phyloP scores from a whole-genome alignment of 2,113 vertebrate genomes.

The Smithornis capensis region DNA sequence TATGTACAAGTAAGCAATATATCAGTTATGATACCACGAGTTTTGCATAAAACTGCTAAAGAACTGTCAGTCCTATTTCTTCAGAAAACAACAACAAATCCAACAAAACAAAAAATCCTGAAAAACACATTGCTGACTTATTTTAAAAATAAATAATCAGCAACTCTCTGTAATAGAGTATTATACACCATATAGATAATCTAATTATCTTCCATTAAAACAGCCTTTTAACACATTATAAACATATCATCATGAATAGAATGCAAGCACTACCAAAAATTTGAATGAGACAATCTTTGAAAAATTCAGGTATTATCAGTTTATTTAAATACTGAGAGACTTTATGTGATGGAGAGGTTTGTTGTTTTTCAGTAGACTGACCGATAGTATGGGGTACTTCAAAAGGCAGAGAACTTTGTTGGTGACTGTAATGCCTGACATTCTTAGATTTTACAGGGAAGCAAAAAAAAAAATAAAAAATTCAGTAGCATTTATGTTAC shows the following conservation, averaged over 20 bases:
- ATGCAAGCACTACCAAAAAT: neutral
- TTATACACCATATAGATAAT: neutral
- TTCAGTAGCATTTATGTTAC: neutral
- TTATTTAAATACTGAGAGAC: neutral
- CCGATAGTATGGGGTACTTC: neutral
- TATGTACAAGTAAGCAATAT: neutral
- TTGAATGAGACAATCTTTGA: neutral
- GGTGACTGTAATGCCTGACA: neutral
- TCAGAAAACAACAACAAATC: neutral
- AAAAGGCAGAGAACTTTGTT: neutral
- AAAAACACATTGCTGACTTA: neutral
- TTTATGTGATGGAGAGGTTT: neutral
- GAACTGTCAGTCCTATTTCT: neutral
- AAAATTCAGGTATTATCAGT: neutral
- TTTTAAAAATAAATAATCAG: neutral
- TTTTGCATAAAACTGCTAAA: neutral
- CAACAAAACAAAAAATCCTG: neutral
- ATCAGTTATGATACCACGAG: neutral
- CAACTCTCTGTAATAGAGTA: neutral
- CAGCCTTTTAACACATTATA: fast-evolving
- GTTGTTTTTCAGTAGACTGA: neutral
- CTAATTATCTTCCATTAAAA: neutral
- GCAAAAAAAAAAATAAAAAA: neutral
- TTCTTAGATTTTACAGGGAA: neutral
- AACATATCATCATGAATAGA: neutral